phyloP scores from a whole-genome alignment of 2,888 invertebrate genomes.

The Elmis aenea region DNA sequence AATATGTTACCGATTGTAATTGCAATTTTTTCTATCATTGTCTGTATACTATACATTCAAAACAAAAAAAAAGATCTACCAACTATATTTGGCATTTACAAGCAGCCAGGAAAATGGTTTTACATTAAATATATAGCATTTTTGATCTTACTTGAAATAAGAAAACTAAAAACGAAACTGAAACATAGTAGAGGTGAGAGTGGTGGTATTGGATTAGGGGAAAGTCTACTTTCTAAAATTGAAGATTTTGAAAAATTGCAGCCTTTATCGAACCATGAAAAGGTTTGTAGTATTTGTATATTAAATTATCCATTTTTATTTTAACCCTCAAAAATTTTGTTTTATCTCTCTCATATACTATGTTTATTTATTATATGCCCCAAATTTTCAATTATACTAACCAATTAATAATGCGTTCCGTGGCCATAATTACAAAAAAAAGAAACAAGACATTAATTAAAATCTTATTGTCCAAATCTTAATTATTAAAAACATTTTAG shows the following conservation, averaged over 20 bases:
- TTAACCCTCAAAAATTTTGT: no score
- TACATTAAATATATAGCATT: constrained; percentile 57
- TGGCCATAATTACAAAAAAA: no score
- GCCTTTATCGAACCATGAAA: constrained; percentile 53
- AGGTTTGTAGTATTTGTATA: constrained; percentile 40
- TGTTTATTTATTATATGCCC: no score
- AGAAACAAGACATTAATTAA: no score
- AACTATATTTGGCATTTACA: constrained; percentile 57
- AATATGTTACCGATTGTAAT: constrained; percentile 2
- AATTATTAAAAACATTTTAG: no score
- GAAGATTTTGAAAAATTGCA: constrained; percentile 57
- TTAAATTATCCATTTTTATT: no score
- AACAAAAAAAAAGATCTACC: constrained; percentile 43
- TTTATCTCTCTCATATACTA: no score
- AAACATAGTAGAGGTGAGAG: constrained; percentile 33
- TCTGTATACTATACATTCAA: constrained; percentile 10
- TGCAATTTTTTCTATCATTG: background rate
- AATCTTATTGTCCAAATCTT: no score
- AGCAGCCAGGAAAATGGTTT: constrained; percentile 60
- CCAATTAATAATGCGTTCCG: no score
- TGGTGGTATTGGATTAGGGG: constrained; percentile 40
- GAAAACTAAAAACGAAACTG: constrained; percentile 50
- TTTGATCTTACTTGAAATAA: constrained; percentile 49
- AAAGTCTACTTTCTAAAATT: constrained; percentile 50
- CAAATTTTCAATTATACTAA: no score